Evolutionary conservation across 2,888 invertebrate genomes (phyloP).

Genomic region (Limnephilus marmoratus): DNA sequence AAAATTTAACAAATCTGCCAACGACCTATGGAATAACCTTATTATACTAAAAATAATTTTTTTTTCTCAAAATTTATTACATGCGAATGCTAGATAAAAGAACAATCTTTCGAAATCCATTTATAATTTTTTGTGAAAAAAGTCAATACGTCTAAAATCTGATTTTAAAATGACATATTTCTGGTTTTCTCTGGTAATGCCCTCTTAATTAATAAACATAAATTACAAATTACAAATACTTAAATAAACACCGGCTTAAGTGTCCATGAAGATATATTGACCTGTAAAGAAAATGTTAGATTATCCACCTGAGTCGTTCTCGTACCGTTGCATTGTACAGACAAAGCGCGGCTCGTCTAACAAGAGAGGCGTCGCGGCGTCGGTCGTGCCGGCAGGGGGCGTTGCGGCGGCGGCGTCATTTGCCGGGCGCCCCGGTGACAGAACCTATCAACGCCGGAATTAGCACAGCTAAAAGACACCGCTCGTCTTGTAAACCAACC

Average conservation of each 20-base stretch:
- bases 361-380: constrained; percentile 24
- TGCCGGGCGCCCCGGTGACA: constrained; percentile 13
- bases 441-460: constrained; percentile 4
- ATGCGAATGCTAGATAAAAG: too few species aligned
- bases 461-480: not conserved
- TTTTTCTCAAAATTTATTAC: too few species aligned
- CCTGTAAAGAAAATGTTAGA: not conserved
- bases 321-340: not conserved
- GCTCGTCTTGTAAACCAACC: not conserved
- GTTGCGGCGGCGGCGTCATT: not conserved
- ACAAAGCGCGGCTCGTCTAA: not conserved
- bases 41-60: too few species aligned
- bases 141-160: too few species aligned
- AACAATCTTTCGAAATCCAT: too few species aligned
- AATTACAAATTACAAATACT: too few species aligned
- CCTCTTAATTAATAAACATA: too few species aligned
- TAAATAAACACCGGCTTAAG: not conserved
- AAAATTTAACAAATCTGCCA: too few species aligned
- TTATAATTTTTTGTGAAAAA: too few species aligned
- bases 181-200: too few species aligned
- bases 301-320: not conserved
- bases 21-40: too few species aligned
- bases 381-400: not conserved
- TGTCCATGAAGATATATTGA: not conserved
- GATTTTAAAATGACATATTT: too few species aligned